These are phyloP conservation scores for Gymnocypris eckloni DNA, from an alignment of 2,797 vertebrate species.

Conservation along the genomic window DNA sequence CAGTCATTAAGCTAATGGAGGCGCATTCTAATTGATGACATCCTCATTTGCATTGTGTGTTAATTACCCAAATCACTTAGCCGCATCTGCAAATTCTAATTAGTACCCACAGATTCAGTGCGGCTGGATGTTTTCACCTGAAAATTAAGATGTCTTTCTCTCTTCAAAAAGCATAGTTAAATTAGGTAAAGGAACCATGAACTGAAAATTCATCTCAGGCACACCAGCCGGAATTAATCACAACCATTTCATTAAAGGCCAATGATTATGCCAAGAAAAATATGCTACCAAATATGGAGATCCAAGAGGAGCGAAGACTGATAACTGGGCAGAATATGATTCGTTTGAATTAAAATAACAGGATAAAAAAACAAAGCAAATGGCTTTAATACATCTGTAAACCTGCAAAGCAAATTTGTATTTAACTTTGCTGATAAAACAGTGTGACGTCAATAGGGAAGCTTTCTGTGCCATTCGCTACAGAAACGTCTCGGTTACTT, in stretches of 20 bases:
- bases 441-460: background rate
- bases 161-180: slow-evolving; percentile 34
- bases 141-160: slow-evolving; percentile 57
- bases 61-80: slow-evolving; percentile 77
- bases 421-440: slow-evolving; percentile 15
- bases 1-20: slow-evolving; percentile 80
- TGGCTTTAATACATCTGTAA: background rate
- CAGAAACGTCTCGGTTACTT: background rate
- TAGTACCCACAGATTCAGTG: slow-evolving; percentile 65
- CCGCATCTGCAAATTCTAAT: slow-evolving; percentile 73
- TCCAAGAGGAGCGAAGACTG: background rate
- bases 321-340: slow-evolving; percentile 9
- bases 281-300: background rate
- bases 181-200: slow-evolving; percentile 32
- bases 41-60: slow-evolving; percentile 78
- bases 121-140: slow-evolving; percentile 60
- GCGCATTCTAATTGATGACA: slow-evolving; percentile 78
- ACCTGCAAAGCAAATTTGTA: background rate
- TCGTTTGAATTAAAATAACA: background rate
- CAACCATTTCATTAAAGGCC: slow-evolving; percentile 18
- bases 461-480: background rate
- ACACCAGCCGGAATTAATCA: slow-evolving; percentile 22
- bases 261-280: slow-evolving; percentile 18
- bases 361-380: slow-evolving; percentile 2
- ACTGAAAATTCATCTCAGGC: slow-evolving; percentile 4